These are phyloP conservation scores for Limnephilus marmoratus DNA, from an alignment of 2,888 invertebrate genomes.

Conservation along the genomic window DNA sequence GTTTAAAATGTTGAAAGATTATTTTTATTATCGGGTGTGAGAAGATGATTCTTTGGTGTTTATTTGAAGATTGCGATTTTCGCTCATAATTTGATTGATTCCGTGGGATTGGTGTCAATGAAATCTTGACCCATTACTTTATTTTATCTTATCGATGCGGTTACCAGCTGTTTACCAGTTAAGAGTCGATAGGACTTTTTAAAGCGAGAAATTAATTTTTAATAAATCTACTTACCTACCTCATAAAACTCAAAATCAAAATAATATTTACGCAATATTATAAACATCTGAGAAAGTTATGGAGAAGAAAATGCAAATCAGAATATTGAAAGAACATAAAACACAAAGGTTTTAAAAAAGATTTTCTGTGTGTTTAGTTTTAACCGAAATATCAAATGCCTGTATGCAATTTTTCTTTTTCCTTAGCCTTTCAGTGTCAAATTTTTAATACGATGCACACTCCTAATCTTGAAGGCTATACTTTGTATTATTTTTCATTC, in stretches of 20 bases:
- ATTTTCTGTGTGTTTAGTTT: not conserved
- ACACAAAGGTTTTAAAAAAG: not conserved
- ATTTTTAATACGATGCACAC: not conserved
- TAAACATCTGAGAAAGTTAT: not conserved
- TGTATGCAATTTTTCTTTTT: not conserved
- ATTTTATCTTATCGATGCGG: not conserved
- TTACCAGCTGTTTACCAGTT: not conserved
- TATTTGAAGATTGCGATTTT: not conserved
- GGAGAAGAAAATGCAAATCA: not conserved
- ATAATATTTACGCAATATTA: not conserved
- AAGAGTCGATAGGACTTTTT: not conserved
- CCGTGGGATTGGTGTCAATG: not conserved
- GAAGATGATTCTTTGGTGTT: not conserved
- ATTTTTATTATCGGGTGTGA: slow-evolving; percentile 1
- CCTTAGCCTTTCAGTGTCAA: not conserved
- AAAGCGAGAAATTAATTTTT: not conserved
- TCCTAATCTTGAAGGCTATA: not conserved
- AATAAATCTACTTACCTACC: not conserved
- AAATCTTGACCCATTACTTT: not conserved
- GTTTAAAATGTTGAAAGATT: slow-evolving; percentile 6
- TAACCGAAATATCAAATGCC: not conserved
- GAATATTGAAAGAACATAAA: not conserved
- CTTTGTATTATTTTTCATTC: not conserved
- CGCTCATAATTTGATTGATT: not conserved
- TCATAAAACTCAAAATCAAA: not conserved